Base-by-base conservation (phyloP, 2,113 vertebrate species). In the Campylorhamphus procurvoides region DNA sequence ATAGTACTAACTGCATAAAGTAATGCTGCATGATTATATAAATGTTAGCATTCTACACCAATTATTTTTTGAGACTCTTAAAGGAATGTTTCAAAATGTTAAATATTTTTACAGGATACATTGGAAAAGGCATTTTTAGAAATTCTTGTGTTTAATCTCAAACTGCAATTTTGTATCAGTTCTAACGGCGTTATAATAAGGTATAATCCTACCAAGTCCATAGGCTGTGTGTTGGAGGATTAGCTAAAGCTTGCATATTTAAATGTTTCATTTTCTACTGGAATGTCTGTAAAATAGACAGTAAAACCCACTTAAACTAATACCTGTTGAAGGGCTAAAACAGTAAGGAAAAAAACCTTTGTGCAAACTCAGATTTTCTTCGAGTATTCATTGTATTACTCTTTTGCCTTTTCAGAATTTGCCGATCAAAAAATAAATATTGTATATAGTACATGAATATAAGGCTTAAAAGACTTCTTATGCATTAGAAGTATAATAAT, bases 231-330 rank as follows among this genome's bases (percentile, higher is more conserved):
- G 95, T 95, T 94, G 95, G 81, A 92, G 96, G 96, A 97, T 97
- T 97, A 97, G 71, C 92, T 94, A 94, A 96, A 97, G 87, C 94
- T 97, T 95, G 94, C 90, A 97, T 97, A 97, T 96, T 97, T 97
- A 96, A 97, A 96, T 92, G 92, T 95, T 97, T 92, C 75, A 91
- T 97, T 97, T 97, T 96, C 96, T 94, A 62, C 64, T 69, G 76
- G 90, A 94, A 95, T 96, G 89, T 96, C 84, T 94, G 25, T 92
- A 94, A 95, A 97, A 88, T 29, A 97, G 96, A 95, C 89, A 94
- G 94, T 94, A 94, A 96, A 96, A 60, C 92, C 76, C 94, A 94
- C 92, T 96, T 96, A 93, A 96, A 95, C 64, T 90, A 96, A 96
- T 96, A 97, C 96, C 96, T 97, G 96, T 97, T 97, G 96, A 96